Conservation (phyloP, 2,888 invertebrate species). For the Diabrotica balteata region DNA sequence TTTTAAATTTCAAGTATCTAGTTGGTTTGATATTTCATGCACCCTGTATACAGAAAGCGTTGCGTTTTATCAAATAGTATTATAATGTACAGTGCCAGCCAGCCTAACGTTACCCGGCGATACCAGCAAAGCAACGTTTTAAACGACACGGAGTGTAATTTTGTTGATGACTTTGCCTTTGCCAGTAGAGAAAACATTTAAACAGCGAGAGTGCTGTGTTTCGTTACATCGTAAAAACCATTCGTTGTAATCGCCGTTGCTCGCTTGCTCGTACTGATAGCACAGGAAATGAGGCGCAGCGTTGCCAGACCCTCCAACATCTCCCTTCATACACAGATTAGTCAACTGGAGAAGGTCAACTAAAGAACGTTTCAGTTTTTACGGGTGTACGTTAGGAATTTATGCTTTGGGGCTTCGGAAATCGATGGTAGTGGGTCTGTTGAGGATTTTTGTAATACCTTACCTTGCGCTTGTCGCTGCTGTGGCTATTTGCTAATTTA, state of each 20-base stretch:
- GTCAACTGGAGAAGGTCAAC: constrained; percentile 9
- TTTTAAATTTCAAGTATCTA: neutral
- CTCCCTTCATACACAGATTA: neutral
- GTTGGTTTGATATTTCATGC: neutral
- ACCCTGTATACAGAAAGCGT: neutral
- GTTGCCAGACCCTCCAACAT: constrained; percentile 17
- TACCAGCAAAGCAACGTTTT: neutral
- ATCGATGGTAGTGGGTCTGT: constrained; percentile 11
- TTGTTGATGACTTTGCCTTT: constrained; percentile 30
- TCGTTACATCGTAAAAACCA: constrained; percentile 18
- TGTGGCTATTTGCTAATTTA: constrained; percentile 4
- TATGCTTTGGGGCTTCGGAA: constrained; percentile 6
- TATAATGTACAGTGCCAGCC: neutral
- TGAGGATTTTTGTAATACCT: constrained; percentile 10
- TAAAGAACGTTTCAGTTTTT: constrained; percentile 10
- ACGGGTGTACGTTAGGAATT: constrained; percentile 4
- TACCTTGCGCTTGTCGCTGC: constrained; percentile 2
- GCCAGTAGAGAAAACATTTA: constrained; percentile 14
- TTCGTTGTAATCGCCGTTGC: constrained; percentile 21
- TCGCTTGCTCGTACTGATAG: constrained; percentile 14
- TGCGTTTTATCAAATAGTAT: neutral
- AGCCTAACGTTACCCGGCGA: constrained; percentile 8
- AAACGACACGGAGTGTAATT: constrained; percentile 20
- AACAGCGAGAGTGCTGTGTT: constrained; percentile 10
- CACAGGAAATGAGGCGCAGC: constrained; percentile 20